Percentiles rank a stretch among this genome's conserved stretches.
These are phyloP conservation scores for Phalacrocorax aristotelis DNA, from an alignment of 2,113 vertebrate species.

Conservation along the genomic window DNA sequence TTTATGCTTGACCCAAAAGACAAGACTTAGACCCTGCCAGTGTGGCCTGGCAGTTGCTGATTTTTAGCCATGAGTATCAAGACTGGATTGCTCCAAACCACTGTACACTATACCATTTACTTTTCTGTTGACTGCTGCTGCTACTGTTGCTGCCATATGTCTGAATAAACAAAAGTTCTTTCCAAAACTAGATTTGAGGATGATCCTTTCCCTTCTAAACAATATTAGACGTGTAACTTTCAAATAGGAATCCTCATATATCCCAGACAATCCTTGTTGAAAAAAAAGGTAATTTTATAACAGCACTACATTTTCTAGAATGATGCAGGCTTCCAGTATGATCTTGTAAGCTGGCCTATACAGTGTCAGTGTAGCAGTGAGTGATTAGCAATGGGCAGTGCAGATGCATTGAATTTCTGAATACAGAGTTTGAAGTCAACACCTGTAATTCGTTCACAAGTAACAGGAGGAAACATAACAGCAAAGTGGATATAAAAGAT, in stretches of 20 bases:
- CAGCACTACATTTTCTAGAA: not conserved
- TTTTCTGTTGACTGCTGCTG: not conserved
- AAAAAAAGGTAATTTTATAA: not conserved
- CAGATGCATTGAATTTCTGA: not conserved
- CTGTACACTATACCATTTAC: not conserved
- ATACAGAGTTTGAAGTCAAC: not conserved
- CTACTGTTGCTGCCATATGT: not conserved
- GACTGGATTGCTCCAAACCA: not conserved
- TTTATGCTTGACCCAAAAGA: not conserved
- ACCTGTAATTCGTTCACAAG: not conserved
- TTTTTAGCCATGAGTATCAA: not conserved
- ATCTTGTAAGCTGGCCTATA: not conserved
- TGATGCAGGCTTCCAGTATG: not conserved
- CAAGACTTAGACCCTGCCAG: not conserved
- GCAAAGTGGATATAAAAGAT: not conserved
- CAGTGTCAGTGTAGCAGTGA: not conserved
- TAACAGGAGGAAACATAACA: not conserved
- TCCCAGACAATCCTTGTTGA: not conserved
- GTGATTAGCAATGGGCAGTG: not conserved
- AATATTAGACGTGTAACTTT: not conserved
- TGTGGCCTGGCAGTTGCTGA: not conserved
- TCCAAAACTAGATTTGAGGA: not conserved
- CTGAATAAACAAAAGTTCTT: not conserved
- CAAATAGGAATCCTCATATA: not conserved
- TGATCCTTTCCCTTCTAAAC: not conserved